Percentiles rank a stretch among this genome's conserved stretches.
Evolutionary conservation across 2,888 invertebrate species (phyloP).

Genomic region (Sarcophaga variegata): DNA sequence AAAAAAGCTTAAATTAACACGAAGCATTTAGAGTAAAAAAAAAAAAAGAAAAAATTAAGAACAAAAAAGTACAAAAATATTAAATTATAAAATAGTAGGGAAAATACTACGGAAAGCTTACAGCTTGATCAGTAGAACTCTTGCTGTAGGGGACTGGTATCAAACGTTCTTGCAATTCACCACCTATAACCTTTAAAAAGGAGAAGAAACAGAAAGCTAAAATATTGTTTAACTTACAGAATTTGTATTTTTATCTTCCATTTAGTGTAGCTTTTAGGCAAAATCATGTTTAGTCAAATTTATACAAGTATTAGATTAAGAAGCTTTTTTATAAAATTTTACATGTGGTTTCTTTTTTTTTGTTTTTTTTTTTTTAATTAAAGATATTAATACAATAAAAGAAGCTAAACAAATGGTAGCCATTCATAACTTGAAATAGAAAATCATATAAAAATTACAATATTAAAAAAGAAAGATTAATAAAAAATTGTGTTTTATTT

Average conservation of each 20-base stretch:
- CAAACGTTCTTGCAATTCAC: constrained; percentile 99
- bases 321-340: constrained; percentile 16
- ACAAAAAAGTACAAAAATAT: constrained; percentile 21
- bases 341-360: too few relatives aligned
- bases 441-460: too few relatives aligned
- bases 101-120: constrained; percentile 86
- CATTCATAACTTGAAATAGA: not conserved
- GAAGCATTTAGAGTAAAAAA: constrained; percentile 47
- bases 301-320: constrained; percentile 22
- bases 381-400: not conserved
- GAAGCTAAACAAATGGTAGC: not conserved
- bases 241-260: constrained; percentile 17
- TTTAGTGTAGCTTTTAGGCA: constrained; percentile 34
- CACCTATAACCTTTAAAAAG: constrained; percentile 99
- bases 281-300: constrained; percentile 43
- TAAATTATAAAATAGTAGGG: not conserved
- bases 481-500: not conserved
- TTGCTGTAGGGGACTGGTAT: constrained; percentile 99
- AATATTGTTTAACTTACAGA: constrained; percentile 36
- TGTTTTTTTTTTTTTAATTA: not conserved
- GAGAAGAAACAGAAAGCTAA: constrained; percentile 81
- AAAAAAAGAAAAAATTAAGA: constrained; percentile 26
- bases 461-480: not conserved
- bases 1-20: constrained; percentile 34
- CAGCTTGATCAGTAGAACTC: constrained; percentile 99